Evolutionary conservation across 2,797 vertebrate genomes (phyloP).

Genomic region (Tarsius wallacei): DNA sequence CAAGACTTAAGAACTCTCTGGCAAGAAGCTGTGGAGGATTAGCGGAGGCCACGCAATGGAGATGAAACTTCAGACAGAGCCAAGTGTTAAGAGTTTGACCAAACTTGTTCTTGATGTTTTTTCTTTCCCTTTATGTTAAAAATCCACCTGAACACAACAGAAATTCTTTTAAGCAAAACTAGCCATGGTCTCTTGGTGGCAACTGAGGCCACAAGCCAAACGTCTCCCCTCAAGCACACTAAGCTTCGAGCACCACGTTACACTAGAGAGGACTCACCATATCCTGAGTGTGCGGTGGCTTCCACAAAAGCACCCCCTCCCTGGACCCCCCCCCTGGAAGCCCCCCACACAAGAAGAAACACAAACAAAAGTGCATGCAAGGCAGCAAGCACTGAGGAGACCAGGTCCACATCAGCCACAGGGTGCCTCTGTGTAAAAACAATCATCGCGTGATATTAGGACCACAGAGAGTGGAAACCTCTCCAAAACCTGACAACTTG

Average conservation of each 20-base stretch:
- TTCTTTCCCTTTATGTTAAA: slow-evolving; percentile 45
- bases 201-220: slow-evolving; percentile 55
- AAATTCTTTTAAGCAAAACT: slow-evolving; percentile 61
- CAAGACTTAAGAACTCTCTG: slow-evolving; percentile 74
- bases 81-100: slow-evolving; percentile 59
- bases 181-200: slow-evolving; percentile 4
- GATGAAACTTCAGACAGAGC: slow-evolving; percentile 59
- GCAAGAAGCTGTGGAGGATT: slow-evolving; percentile 72
- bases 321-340: slow-evolving; percentile 27
- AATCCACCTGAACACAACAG: slow-evolving; percentile 41
- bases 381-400: slow-evolving; percentile 65
- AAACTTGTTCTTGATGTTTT: slow-evolving; percentile 14
- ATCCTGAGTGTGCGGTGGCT: slow-evolving; percentile 9
- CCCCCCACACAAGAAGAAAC: slow-evolving; percentile 61
- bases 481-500: slow-evolving; percentile 58
- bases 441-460: slow-evolving; percentile 70
- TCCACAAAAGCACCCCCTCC: slow-evolving; percentile 31
- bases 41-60: slow-evolving; percentile 72
- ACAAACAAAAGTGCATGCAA: slow-evolving; percentile 44
- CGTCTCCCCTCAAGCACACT: background rate
- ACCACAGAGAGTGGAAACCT: slow-evolving; percentile 66
- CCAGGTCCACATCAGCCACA: slow-evolving; percentile 65
- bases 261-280: background rate
- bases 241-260: background rate
- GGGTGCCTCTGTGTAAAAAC: slow-evolving; percentile 65